These are phyloP conservation scores for Megastigmus dorsalis DNA, from an alignment of 2,888 invertebrate genomes.

Conservation along the genomic window DNA sequence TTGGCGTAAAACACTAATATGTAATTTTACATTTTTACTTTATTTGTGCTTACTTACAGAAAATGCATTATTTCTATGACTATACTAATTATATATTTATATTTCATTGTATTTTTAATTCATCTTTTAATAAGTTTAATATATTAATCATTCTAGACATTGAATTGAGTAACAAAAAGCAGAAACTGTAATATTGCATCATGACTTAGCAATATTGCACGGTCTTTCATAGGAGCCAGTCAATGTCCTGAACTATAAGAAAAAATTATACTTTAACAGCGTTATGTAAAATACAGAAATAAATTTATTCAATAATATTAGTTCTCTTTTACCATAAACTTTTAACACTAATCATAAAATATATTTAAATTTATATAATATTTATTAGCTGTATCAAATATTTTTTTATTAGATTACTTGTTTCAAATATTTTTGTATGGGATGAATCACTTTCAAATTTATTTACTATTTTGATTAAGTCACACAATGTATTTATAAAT, in stretches of 20 bases:
- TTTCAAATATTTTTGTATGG: too few species aligned
- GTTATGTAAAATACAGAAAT: too few species aligned
- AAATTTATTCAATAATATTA: too few species aligned
- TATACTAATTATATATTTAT: neutral
- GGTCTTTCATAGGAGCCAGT: neutral
- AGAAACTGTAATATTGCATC: constrained; percentile 37
- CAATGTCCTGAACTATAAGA: constrained; percentile 38
- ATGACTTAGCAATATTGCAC: constrained; percentile 41
- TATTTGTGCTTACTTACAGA: constrained; percentile 15
- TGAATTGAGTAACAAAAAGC: constrained; percentile 6
- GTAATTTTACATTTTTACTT: neutral
- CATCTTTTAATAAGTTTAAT: neutral
- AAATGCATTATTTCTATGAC: neutral
- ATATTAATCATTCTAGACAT: constrained; percentile 38
- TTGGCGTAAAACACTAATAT: constrained; percentile 1
- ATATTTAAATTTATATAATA: too few species aligned
- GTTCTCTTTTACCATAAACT: too few species aligned
- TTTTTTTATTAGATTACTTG: too few species aligned
- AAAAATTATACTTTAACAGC: too few species aligned
- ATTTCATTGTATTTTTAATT: constrained; percentile 7
- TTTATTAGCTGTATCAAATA: too few species aligned
- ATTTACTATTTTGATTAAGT: too few species aligned
- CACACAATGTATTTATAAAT: too few species aligned
- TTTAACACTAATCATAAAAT: too few species aligned
- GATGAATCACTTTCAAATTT: too few species aligned